Conservation (phyloP, 2,888 invertebrate species). For the Melanotus villosus region DNA sequence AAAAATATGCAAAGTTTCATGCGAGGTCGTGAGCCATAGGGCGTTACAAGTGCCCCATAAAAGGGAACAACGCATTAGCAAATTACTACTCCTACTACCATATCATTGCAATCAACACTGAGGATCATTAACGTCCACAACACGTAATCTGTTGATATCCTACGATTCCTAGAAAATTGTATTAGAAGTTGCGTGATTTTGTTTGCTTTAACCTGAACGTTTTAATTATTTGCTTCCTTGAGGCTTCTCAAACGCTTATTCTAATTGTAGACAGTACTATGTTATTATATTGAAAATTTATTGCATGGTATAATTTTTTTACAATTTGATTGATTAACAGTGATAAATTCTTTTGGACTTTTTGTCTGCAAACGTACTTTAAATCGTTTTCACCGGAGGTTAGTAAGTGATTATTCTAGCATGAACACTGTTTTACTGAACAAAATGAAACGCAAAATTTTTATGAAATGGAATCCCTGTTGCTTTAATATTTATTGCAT, state of each 20-base stretch:
- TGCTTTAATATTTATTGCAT: no score
- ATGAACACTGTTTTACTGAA: no score
- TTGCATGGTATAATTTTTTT: not conserved
- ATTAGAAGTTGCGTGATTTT: constrained; percentile 19
- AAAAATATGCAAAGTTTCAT: constrained; percentile 23
- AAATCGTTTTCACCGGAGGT: no score
- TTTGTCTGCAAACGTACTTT: no score
- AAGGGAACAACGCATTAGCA: constrained; percentile 41
- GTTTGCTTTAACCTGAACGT: not conserved
- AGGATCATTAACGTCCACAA: constrained; percentile 30
- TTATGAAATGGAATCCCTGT: no score
- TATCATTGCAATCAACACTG: constrained; percentile 39
- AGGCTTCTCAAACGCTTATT: not conserved
- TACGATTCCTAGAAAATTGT: constrained; percentile 13
- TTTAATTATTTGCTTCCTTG: not conserved
- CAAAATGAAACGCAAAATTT: no score
- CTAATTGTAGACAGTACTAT: not conserved
- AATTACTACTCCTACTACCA: constrained; percentile 40
- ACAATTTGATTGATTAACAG: not conserved
- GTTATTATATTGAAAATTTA: not conserved
- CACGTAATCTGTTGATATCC: constrained; percentile 32
- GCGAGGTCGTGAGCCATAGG: constrained; percentile 23
- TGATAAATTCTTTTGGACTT: no score
- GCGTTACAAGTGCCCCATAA: constrained; percentile 32
- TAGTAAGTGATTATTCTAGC: no score